Evolutionary conservation across 2,888 invertebrate genomes (phyloP).

Genomic region (Merodon equestris): DNA sequence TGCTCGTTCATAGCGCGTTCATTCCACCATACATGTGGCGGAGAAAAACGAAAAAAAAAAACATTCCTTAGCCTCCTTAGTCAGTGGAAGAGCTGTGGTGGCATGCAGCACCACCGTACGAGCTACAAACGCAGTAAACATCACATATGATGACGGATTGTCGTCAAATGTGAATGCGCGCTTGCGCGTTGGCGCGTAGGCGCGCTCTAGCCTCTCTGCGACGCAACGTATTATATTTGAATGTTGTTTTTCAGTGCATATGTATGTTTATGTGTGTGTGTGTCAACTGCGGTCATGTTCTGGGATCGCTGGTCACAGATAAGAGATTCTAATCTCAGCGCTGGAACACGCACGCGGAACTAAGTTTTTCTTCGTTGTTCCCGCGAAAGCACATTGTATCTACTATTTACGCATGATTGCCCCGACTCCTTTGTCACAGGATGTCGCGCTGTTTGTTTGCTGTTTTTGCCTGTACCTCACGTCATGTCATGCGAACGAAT

Average conservation of each 20-base stretch:
- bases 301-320: slow-evolving; percentile 61
- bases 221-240: too few relatives aligned
- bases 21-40: slow-evolving; percentile 41
- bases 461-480: slow-evolving; percentile 55
- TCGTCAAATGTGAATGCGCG: slow-evolving; percentile 60
- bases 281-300: slow-evolving; percentile 64
- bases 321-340: slow-evolving; percentile 66
- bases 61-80: background rate
- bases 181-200: slow-evolving; percentile 40
- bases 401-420: slow-evolving; percentile 59
- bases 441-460: slow-evolving; percentile 45
- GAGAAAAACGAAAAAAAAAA: slow-evolving; percentile 48
- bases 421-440: slow-evolving; percentile 45
- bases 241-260: too few relatives aligned
- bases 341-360: slow-evolving; percentile 68
- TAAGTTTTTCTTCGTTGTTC: slow-evolving; percentile 35
- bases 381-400: background rate
- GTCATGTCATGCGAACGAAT: slow-evolving; percentile 64
- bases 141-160: slow-evolving; percentile 67
- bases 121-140: slow-evolving; percentile 48
- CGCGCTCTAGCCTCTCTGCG: slow-evolving; percentile 14
- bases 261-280: slow-evolving; percentile 27
- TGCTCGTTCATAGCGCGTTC: slow-evolving; percentile 1
- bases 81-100: slow-evolving; percentile 5
- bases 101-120: slow-evolving; percentile 6